These are phyloP conservation scores for Chrysochloris asiatica DNA, from an alignment of 2,113 vertebrate species.

Conservation along the genomic window DNA sequence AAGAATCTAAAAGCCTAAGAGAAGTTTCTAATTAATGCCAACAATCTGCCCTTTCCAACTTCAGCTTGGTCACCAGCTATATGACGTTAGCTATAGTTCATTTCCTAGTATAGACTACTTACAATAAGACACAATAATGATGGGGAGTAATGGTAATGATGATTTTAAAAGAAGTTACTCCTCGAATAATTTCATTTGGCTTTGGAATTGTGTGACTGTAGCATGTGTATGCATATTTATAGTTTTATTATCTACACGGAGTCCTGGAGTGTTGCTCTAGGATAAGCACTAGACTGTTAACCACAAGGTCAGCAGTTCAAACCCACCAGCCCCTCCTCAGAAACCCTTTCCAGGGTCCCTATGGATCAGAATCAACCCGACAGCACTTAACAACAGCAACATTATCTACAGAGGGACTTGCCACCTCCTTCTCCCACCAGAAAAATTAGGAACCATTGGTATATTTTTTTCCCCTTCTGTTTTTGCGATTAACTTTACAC, in stretches of 20 bases:
- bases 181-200: conserved; percentile 11
- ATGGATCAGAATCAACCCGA: too few relatives aligned
- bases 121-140: conserved; percentile 61
- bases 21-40: conserved; percentile 67
- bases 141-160: conserved; percentile 42
- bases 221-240: background rate
- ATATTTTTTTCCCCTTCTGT: too few relatives aligned
- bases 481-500: conserved; percentile 6
- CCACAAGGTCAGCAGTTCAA: too few relatives aligned
- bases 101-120: conserved; percentile 62
- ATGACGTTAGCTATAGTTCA: conserved; percentile 55
- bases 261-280: too few relatives aligned
- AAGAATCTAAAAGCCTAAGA: conserved; percentile 63
- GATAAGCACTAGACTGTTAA: too few relatives aligned
- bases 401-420: background rate
- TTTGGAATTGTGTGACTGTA: background rate
- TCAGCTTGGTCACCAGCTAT: background rate
- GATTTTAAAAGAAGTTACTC: conserved; percentile 42
- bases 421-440: background rate
- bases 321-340: too few relatives aligned
- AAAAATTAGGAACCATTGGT: background rate
- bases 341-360: too few relatives aligned
- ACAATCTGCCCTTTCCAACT: conserved; percentile 38
- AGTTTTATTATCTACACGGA: background rate
- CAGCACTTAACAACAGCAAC: too few relatives aligned